Evolutionary conservation across 2,113 vertebrate genomes (phyloP).

Genomic region (Haliaeetus leucogaster): DNA sequence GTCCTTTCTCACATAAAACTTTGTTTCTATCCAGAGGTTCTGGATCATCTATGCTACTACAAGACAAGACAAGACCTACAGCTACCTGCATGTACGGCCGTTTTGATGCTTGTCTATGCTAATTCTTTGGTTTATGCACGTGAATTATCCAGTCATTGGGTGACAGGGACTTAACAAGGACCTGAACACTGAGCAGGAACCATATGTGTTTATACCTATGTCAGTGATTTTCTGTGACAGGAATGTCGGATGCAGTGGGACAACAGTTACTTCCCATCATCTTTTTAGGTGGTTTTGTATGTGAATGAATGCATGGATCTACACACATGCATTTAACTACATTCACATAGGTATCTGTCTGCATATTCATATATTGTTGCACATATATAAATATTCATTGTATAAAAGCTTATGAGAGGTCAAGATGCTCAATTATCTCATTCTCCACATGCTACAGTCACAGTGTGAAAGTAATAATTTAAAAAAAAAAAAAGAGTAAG

Average conservation of each 20-base stretch:
- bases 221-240: not conserved
- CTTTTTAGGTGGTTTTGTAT: not conserved
- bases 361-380: not conserved
- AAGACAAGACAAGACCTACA: not conserved
- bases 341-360: not conserved
- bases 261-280: not conserved
- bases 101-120: not conserved
- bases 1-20: not conserved
- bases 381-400: not conserved
- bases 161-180: not conserved
- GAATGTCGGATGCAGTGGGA: not conserved
- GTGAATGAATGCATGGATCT: not conserved
- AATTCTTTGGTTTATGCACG: not conserved
- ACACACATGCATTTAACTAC: not conserved
- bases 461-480: not conserved
- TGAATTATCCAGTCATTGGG: not conserved
- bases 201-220: not conserved
- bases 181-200: not conserved
- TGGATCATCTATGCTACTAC: not conserved
- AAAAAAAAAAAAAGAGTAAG: not conserved
- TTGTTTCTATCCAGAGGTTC: not conserved
- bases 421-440: not conserved
- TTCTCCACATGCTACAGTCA: not conserved
- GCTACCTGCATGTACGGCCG: rapidly evolving
- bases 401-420: not conserved